Evolutionary conservation across 2,888 invertebrate genomes (phyloP).

Genomic region (Halictus ligatus): DNA sequence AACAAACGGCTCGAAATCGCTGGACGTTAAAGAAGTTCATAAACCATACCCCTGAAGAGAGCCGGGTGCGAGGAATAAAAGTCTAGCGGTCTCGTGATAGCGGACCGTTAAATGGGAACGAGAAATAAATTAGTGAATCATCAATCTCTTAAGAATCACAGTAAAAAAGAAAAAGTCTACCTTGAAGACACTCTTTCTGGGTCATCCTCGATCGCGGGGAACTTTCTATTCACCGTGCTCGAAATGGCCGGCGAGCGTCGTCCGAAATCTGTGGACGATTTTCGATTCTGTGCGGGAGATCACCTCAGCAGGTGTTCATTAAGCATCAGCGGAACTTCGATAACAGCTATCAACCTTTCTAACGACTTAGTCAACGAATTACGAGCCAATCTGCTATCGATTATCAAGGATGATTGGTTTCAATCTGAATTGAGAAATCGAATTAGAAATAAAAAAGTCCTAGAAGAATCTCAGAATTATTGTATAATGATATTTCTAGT

Average conservation of each 20-base stretch:
- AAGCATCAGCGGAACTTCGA: background rate
- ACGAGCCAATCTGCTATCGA: background rate
- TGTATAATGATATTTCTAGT: background rate
- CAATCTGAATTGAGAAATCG: background rate
- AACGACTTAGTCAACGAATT: background rate
- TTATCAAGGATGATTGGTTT: background rate
- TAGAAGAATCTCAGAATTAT: background rate
- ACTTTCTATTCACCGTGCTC: background rate
- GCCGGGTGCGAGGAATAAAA: background rate
- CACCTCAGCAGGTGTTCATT: background rate
- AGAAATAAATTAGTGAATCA: background rate
- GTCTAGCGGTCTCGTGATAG: background rate
- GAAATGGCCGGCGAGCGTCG: background rate
- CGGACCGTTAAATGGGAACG: background rate
- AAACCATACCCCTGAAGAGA: background rate
- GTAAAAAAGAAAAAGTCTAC: background rate
- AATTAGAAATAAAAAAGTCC: background rate
- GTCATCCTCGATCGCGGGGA: background rate
- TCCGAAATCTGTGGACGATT: background rate
- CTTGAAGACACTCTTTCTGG: background rate
- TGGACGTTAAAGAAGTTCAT: slow-evolving; percentile 5
- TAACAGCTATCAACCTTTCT: background rate
- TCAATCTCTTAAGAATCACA: background rate
- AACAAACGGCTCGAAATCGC: slow-evolving; percentile 1
- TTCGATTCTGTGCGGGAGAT: background rate